Evolutionary conservation across 1,140 invertebrate genomes (phyloP), one percentile per base, ranked within the genome.

Genomic region (Listronotus oregonensis): DNA sequence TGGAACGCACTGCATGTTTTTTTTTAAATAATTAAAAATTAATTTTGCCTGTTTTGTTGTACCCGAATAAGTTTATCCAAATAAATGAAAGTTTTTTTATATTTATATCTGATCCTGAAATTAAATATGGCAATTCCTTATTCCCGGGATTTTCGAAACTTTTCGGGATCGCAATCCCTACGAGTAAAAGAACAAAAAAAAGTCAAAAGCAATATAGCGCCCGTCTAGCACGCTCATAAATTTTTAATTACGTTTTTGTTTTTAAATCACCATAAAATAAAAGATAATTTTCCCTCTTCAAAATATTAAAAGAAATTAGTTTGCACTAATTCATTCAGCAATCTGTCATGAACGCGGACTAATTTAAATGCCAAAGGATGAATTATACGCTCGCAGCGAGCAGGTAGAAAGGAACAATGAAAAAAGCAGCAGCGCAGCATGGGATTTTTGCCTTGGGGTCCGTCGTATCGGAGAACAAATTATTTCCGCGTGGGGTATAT

Each of bases 161-260:
- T n/a, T n/a, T n/a, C n/a, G n/a, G n/a, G n/a, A n/a, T n/a, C n/a
- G n/a, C n/a, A n/a, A n/a, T n/a, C n/a, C n/a, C n/a, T n/a, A n/a
- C n/a, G n/a, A n/a, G n/a, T n/a, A n/a, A n/a, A n/a, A n/a, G n/a
- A n/a, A n/a, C 21, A 27, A 27, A 37, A 37, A 37, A 37, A 37
- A 37, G 34, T 37, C 7, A 12, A 37, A 37, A 37, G 34, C 34
- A 37, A 37, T 37, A 37, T 37, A 9, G 34, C 11, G 8, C 34
- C 34, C 52, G 52, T 17, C 52, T 47, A 12, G 42, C 15, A 27
- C 46, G 14, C 15, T 50, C 58, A 40, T 60, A 60, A 50, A 60
- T 63, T 52, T 63, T 64, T 64, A 64, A 64, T 64, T 64, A 64
- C 62, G 43, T 55, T 64, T 64, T 64, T 64, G 62, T 64, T 64